phyloP scores from a whole-genome alignment of 2,797 vertebrate species.

The Sylvia borin region DNA sequence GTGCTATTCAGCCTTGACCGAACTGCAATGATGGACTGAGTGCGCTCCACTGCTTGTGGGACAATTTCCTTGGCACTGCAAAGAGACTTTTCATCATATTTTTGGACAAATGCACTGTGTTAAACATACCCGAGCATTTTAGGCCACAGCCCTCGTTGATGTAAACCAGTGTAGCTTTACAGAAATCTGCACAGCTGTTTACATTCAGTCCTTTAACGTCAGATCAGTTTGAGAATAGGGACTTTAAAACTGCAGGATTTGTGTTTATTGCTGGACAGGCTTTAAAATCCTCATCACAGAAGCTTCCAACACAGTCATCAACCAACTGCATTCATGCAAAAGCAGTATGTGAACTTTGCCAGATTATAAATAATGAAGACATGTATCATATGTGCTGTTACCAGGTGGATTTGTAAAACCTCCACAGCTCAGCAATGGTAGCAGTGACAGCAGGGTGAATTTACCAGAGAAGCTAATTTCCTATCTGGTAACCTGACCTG shows the following conservation, averaged over 20 bases:
- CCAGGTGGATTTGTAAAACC: background rate
- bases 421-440: background rate
- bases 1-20: constrained; percentile 53
- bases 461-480: background rate
- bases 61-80: constrained; percentile 41
- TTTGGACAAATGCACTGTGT: constrained; percentile 20
- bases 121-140: background rate
- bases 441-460: background rate
- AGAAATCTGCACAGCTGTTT: background rate
- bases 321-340: background rate
- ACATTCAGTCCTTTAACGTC: background rate
- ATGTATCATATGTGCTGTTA: fast-evolving
- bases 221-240: background rate
- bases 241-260: background rate
- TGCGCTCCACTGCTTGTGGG: background rate
- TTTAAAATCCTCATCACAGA: background rate
- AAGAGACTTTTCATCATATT: background rate
- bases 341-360: background rate
- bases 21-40: constrained; percentile 13
- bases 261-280: background rate
- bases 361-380: background rate
- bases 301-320: background rate
- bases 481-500: background rate
- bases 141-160: background rate
- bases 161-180: background rate